A percentile compares a stretch with the other conserved stretches of the same genome.
Evolutionary conservation across 2,888 invertebrate genomes (phyloP).

Genomic region (Meiosimyza decipiens): DNA sequence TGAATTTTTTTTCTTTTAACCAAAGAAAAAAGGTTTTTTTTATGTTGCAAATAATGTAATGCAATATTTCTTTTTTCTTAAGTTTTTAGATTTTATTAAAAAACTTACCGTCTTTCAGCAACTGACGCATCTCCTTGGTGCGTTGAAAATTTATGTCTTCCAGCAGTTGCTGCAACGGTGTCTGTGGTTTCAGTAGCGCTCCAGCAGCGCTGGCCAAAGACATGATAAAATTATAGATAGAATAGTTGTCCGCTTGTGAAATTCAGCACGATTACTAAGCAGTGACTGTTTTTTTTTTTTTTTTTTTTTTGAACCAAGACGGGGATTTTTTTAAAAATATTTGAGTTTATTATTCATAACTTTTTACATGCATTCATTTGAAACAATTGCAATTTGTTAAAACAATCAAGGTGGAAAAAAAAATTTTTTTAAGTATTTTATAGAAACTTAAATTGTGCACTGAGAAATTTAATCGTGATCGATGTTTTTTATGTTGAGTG

Average conservation of each 20-base stretch:
- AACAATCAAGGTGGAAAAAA: too few species aligned
- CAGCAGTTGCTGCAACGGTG: constrained; percentile 84
- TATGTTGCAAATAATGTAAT: background rate
- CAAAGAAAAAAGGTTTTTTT: background rate
- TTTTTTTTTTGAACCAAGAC: too few species aligned
- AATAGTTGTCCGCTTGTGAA: background rate
- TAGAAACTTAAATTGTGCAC: too few species aligned
- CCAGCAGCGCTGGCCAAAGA: constrained; percentile 63
- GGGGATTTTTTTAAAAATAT: too few species aligned
- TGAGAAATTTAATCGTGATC: too few species aligned
- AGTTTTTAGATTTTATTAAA: background rate
- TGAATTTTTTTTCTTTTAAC: background rate
- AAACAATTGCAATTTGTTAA: too few species aligned
- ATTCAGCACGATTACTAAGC: background rate
- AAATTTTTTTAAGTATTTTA: too few species aligned
- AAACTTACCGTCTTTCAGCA: constrained; percentile 83
- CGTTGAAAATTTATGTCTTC: constrained; percentile 94
- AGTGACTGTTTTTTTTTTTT: background rate
- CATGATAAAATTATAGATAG: constrained; percentile 44
- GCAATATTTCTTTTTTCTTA: background rate
- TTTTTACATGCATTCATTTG: too few species aligned
- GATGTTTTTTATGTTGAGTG: too few species aligned
- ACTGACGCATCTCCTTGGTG: constrained; percentile 89
- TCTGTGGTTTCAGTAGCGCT: constrained; percentile 66
- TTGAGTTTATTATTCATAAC: too few species aligned